Percentiles rank a stretch among this genome's conserved stretches.
These are phyloP conservation scores for Zaprionus tsacasi DNA, from an alignment of 1,140 invertebrate species.

Conservation along the genomic window DNA sequence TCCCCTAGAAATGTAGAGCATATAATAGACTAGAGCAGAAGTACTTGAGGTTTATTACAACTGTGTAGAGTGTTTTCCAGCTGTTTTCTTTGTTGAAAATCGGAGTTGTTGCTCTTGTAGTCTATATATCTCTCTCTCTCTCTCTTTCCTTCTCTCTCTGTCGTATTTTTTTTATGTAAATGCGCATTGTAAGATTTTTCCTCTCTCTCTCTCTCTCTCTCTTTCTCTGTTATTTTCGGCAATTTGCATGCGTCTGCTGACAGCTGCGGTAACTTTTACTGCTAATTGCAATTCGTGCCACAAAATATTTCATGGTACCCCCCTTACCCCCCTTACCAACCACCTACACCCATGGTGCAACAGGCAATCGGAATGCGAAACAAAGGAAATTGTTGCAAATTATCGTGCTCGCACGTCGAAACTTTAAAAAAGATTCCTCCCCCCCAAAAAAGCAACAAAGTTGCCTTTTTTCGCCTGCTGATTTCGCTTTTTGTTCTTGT, in stretches of 20 bases:
- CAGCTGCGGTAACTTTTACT: conserved; percentile 23
- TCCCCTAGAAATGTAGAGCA: background rate
- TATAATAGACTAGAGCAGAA: background rate
- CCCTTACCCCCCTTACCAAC: background rate
- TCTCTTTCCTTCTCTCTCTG: background rate
- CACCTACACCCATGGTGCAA: background rate
- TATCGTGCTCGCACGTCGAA: conserved; percentile 16
- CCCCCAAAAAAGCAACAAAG: conserved; percentile 7
- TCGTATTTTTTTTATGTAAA: conserved; percentile 35
- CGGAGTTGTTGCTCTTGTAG: no score
- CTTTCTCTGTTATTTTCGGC: conserved; percentile 25
- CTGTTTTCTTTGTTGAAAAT: background rate
- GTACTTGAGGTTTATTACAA: background rate
- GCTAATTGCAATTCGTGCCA: conserved; percentile 40
- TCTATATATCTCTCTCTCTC: background rate
- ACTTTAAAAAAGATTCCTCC: conserved; percentile 2
- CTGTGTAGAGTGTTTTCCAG: background rate
- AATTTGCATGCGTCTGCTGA: conserved; percentile 30
- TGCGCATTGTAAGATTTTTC: conserved; percentile 27
- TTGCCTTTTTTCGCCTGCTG: background rate
- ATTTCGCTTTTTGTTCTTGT: background rate
- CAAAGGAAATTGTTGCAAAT: conserved; percentile 32
- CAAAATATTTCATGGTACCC: conserved; percentile 26
- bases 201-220: background rate
- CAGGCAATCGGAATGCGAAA: conserved; percentile 14